Percentiles rank a stretch among this genome's conserved stretches.
Conservation (phyloP, 2,888 invertebrate genomes). For the Zonitis immaculata region DNA sequence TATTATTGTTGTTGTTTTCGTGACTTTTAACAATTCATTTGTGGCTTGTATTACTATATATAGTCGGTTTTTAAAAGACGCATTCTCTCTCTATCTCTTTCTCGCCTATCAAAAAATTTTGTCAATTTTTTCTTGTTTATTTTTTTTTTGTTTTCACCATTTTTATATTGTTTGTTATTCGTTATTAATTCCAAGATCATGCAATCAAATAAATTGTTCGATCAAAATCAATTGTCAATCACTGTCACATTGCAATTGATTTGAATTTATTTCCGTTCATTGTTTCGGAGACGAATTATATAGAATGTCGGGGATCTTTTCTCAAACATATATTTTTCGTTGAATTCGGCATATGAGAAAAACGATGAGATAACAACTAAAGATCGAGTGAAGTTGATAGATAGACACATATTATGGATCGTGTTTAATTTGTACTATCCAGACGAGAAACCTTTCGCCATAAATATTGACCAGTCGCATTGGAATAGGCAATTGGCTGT, state of each 20-base stretch:
- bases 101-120: background rate
- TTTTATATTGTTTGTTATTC: no score
- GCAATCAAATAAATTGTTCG: background rate
- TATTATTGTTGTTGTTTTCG: background rate
- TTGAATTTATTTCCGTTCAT: background rate
- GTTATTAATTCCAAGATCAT: background rate
- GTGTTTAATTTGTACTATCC: conserved; percentile 32
- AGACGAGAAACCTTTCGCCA: conserved; percentile 26
- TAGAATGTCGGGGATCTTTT: background rate
- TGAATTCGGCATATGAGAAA: background rate
- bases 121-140: background rate
- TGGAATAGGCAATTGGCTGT: conserved; percentile 34
- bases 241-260: background rate
- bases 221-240: conserved; percentile 2
- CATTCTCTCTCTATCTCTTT: no score
- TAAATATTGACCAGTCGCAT: conserved; percentile 34
- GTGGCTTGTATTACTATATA: background rate
- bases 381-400: conserved; percentile 8
- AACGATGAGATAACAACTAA: background rate
- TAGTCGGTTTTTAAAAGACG: background rate
- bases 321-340: background rate
- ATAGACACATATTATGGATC: conserved; percentile 27
- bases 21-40: background rate
- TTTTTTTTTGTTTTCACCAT: background rate
- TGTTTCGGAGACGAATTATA: background rate